Evolutionary conservation across 2,113 vertebrate species (phyloP).

Genomic region (Microtus ochrogaster): DNA sequence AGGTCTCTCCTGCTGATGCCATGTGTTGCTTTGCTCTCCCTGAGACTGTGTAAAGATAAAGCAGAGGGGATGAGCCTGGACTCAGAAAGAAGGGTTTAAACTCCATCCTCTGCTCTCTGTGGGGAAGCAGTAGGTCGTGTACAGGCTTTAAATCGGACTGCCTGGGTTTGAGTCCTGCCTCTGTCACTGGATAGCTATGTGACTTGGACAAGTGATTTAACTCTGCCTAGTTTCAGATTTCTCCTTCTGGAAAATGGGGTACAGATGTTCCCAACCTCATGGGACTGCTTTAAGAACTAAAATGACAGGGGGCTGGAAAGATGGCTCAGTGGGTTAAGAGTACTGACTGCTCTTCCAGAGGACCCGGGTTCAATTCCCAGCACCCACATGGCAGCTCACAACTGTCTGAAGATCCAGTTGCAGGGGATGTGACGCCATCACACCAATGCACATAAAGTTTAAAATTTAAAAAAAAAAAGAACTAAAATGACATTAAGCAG

Average conservation of each 20-base stretch:
- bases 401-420: no score
- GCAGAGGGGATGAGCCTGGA: slow-evolving; percentile 17
- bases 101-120: not conserved
- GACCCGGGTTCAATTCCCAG: no score
- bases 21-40: not conserved
- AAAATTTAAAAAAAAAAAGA: no score
- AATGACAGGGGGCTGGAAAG: no score
- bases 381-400: no score
- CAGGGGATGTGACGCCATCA: no score
- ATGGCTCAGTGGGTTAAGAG: no score
- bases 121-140: not conserved
- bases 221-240: slow-evolving; percentile 32
- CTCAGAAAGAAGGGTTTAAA: slow-evolving; percentile 20
- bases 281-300: not conserved
- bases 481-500: slow-evolving; percentile 31
- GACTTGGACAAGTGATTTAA: slow-evolving; percentile 34
- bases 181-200: not conserved
- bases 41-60: not conserved
- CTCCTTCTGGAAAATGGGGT: slow-evolving; percentile 39
- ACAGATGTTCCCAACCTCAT: not conserved
- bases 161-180: slow-evolving; percentile 4
- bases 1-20: slow-evolving; percentile 39
- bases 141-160: not conserved
- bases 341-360: no score
- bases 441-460: no score